Percentiles rank a stretch among this genome's conserved stretches.
Conservation (phyloP, 1,140 invertebrate species). For the Anthonomus grandis region DNA sequence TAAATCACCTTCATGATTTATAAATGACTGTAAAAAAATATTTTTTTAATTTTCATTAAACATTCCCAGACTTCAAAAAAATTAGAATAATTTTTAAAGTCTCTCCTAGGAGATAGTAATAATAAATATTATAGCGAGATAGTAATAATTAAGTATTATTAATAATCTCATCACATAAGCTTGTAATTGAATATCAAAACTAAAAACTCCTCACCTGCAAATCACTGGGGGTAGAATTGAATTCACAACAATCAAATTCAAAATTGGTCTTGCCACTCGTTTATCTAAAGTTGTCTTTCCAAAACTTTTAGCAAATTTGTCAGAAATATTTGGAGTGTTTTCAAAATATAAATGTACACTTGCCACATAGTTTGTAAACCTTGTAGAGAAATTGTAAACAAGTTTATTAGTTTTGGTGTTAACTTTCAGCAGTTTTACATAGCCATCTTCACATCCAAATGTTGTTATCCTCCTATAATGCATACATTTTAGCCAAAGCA, state of each 20-base stretch:
- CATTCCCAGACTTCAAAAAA: too few species aligned
- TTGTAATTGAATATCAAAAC: too few species aligned
- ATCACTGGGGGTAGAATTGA: conserved; percentile 57
- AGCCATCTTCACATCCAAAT: conserved; percentile 64
- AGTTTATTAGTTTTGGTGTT: conserved; percentile 53
- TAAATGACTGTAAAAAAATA: too few species aligned
- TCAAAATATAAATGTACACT: conserved; percentile 55
- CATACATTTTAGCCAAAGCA: not conserved
- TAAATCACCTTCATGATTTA: too few species aligned
- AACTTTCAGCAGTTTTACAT: conserved; percentile 55
- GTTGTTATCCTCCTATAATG: conserved; percentile 56
- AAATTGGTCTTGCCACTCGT: conserved; percentile 17
- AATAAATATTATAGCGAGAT: too few species aligned
- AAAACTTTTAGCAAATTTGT: not conserved
- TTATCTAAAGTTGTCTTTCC: not conserved
- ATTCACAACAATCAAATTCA: conserved; percentile 60
- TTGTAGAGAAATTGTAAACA: conserved; percentile 51
- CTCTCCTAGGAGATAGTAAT: too few species aligned
- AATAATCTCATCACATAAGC: too few species aligned
- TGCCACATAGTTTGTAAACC: conserved; percentile 60
- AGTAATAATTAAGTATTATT: too few species aligned
- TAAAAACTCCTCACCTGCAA: conserved; percentile 63
- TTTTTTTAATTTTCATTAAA: too few species aligned
- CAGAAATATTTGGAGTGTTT: conserved; percentile 21
- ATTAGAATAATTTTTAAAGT: too few species aligned